Evolutionary conservation across 2,888 invertebrate species (phyloP), one percentile per base, ranked within the genome.

Genomic region (Melanchra persicariae): DNA sequence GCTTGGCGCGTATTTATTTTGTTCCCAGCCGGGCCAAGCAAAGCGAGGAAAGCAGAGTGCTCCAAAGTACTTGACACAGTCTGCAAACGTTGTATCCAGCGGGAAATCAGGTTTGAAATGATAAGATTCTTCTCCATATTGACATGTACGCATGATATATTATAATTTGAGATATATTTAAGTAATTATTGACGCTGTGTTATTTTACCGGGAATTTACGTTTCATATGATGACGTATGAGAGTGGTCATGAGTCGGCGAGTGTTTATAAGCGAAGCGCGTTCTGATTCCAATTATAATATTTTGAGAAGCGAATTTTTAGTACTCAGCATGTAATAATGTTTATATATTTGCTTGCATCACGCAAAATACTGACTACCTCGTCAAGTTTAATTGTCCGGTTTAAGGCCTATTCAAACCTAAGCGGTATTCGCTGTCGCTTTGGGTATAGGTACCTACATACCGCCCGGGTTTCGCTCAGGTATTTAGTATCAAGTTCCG

Each of bases 1-100:
- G 95, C 95, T 93, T 90, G 88, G 95, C 94, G 94, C 90, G 92
- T 86, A 88, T 94, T 91, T 88, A 89, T 91, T 93, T 91, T 95
- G 94, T 95, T 94, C 93, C 88, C 95, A 95, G 95, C 91, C 85
- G 92, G 91, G 84, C 90, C 93, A 85, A 88, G 88, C 89, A 94
- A 94, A 91, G 58, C 83, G 80, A 87, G 90, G 87, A 94, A 92
- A 86, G 61, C 78, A 62, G 93, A 91, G 52, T 85, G 84, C 74
- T 54, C 66, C 80, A 89, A 88, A 78, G 83, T 85, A 51, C 87
- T 88, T 26, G 90, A 91, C 78, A 76, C 67, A 45, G 74, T 81
- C 80, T 95, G 94, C 88, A 90, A 91, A 82, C 84, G 82, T 85
- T 95, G 95, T 90, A 68, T 89, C 60, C 91, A 93, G 84, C 89